Evolutionary conservation across 2,797 vertebrate genomes (phyloP).

Genomic region (Jordanella pulchra): DNA sequence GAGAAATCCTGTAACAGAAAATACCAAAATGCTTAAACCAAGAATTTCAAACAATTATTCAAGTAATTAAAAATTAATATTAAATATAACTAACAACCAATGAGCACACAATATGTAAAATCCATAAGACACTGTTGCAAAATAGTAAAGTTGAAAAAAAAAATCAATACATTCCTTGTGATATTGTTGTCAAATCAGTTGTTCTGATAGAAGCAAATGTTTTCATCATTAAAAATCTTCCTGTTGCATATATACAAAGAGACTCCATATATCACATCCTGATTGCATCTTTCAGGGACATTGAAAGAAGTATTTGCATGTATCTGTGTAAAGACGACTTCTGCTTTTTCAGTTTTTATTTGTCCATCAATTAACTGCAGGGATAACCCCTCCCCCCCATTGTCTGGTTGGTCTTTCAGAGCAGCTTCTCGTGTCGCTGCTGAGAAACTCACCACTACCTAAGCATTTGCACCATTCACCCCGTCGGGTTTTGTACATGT

Average conservation of each 20-base stretch:
- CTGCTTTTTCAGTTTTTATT: constrained; percentile 17
- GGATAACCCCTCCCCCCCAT: constrained; percentile 47
- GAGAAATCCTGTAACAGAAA: not conserved
- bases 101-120: no score
- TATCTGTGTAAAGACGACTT: constrained; percentile 27
- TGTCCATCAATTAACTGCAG: constrained; percentile 50
- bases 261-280: not conserved
- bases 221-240: not conserved
- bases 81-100: not conserved
- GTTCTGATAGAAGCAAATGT: not conserved
- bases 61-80: not conserved
- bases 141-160: not conserved
- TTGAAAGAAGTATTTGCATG: constrained; percentile 1
- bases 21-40: not conserved
- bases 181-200: not conserved
- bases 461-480: constrained; percentile 36
- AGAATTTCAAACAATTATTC: not conserved
- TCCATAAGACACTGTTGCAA: not conserved
- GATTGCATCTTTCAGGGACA: constrained; percentile 6
- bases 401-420: constrained; percentile 55
- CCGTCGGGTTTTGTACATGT: constrained; percentile 11
- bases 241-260: not conserved
- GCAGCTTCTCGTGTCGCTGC: constrained; percentile 51
- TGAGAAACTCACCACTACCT: constrained; percentile 49
- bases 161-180: not conserved